Conservation (phyloP, 2,888 invertebrate species). For the Chymomyza procnemis region DNA sequence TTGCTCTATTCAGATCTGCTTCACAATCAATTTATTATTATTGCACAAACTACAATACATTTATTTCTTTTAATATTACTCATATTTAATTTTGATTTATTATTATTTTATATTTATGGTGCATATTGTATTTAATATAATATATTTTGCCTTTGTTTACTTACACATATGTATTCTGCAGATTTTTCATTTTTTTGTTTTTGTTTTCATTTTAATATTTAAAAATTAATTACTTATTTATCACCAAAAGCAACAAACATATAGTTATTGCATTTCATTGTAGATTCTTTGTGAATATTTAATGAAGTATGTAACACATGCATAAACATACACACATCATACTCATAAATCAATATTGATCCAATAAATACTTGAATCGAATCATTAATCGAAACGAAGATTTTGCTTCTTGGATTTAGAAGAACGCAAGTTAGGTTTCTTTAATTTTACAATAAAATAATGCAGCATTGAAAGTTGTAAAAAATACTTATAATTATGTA, state of each 20-base stretch:
- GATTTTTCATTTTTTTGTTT: neutral
- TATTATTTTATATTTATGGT: constrained; percentile 17
- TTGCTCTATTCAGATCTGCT: neutral
- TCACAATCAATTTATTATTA: constrained; percentile 65
- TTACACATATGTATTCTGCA: neutral
- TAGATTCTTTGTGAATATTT: neutral
- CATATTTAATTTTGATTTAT: constrained; percentile 44
- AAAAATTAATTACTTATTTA: constrained; percentile 40
- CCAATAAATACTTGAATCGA: neutral
- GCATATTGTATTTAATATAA: constrained; percentile 5
- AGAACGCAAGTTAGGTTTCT: neutral
- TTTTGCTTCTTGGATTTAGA: neutral
- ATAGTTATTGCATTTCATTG: constrained; percentile 51
- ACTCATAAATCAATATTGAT: neutral
- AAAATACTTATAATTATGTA: neutral
- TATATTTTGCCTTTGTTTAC: neutral
- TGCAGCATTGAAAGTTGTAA: too few species aligned
- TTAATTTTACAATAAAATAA: neutral
- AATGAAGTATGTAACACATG: neutral
- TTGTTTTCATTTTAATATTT: constrained; percentile 5
- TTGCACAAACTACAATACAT: constrained; percentile 53
- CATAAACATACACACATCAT: neutral
- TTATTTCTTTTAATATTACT: constrained; percentile 30
- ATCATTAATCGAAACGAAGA: too few species aligned
- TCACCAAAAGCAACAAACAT: constrained; percentile 58